Percentiles rank a stretch among this genome's conserved stretches.
These are phyloP conservation scores for Drosophila parvula DNA, from an alignment of 1,140 invertebrate species.

Conservation along the genomic window DNA sequence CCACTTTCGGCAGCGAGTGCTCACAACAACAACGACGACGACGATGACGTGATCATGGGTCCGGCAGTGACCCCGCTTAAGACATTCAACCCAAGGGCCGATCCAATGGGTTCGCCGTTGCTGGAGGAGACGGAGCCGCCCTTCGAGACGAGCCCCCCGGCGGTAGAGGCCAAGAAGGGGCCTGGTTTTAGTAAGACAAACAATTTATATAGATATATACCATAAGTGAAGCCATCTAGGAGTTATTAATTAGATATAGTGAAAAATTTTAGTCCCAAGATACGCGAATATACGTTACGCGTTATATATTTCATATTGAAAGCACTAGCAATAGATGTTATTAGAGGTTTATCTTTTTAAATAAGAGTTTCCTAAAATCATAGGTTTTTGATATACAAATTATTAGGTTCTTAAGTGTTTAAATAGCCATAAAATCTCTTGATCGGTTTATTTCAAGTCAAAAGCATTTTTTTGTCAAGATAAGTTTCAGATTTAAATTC, in stretches of 20 bases:
- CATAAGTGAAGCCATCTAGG: constrained; percentile 57
- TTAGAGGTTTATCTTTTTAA: too few relatives aligned
- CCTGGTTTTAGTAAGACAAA: constrained; percentile 48
- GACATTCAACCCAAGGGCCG: constrained; percentile 47
- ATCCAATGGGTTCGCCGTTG: constrained; percentile 73
- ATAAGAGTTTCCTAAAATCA: neutral
- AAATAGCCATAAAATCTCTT: neutral
- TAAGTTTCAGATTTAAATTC: neutral
- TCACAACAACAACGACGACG: constrained; percentile 73
- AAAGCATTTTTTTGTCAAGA: too few relatives aligned
- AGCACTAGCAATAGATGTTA: too few relatives aligned
- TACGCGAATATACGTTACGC: too few relatives aligned
- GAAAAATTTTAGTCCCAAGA: neutral
- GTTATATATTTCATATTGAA: too few relatives aligned
- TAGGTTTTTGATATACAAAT: neutral
- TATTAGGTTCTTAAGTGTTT: neutral
- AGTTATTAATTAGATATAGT: neutral
- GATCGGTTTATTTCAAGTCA: too few relatives aligned
- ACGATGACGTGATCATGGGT: constrained; percentile 82
- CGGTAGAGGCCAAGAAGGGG: constrained; percentile 27
- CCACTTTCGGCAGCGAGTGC: constrained; percentile 60
- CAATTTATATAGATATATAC: neutral
- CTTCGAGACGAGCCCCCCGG: constrained; percentile 50
- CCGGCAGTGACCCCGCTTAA: constrained; percentile 76
- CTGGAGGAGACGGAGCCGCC: constrained; percentile 71